Conservation (phyloP, 1,140 invertebrate species). For the Drosophila ironensis region DNA sequence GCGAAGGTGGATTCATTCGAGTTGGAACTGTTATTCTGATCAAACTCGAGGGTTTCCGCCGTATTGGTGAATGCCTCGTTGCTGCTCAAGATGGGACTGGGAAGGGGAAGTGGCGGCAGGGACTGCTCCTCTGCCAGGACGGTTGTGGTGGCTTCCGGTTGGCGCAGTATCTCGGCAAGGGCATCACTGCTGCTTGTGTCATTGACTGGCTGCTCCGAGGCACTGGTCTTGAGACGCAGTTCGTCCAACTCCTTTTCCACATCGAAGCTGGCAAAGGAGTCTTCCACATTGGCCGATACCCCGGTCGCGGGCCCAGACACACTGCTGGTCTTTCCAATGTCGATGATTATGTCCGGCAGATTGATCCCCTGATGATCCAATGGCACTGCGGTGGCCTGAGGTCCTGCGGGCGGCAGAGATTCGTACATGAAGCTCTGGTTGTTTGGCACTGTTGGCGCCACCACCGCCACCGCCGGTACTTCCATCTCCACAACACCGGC, state of each 20-base stretch:
- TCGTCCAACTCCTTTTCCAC: slow-evolving; percentile 79
- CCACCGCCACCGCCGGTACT: slow-evolving; percentile 38
- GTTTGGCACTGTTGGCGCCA: slow-evolving; percentile 32
- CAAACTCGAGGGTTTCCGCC: slow-evolving; percentile 36
- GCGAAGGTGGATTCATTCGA: slow-evolving; percentile 74
- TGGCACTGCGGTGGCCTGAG: slow-evolving; percentile 44
- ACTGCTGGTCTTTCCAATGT: slow-evolving; percentile 71
- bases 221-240: slow-evolving; percentile 53
- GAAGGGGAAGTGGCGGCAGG: neutral
- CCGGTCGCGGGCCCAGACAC: neutral
- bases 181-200: slow-evolving; percentile 34
- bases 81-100: slow-evolving; percentile 19
- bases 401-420: slow-evolving; percentile 45
- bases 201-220: neutral
- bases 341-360: slow-evolving; percentile 78
- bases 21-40: slow-evolving; percentile 55
- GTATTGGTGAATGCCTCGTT: neutral
- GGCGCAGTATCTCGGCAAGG: slow-evolving; percentile 52
- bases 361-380: slow-evolving; percentile 57
- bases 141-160: neutral
- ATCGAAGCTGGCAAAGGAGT: slow-evolving; percentile 69
- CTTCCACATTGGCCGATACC: slow-evolving; percentile 18
- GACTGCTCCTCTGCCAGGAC: neutral
- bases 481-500: slow-evolving; percentile 6
- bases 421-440: slow-evolving; percentile 58